Evolutionary conservation across 2,888 invertebrate genomes (phyloP).

Genomic region (Cactoblastis cactorum): DNA sequence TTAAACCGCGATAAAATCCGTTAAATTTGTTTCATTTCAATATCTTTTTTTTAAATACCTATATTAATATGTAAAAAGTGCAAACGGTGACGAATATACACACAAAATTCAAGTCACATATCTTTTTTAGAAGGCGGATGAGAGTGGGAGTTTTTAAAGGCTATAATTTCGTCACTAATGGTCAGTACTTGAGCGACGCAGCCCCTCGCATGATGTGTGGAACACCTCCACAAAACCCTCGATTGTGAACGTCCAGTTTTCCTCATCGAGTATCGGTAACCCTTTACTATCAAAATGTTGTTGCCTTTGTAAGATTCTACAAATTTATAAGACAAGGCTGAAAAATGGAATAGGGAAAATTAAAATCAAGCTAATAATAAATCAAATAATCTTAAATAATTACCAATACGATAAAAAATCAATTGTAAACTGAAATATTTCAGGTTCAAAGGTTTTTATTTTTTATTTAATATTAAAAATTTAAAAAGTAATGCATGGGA

Average conservation of each 20-base stretch:
- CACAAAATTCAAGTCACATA: not conserved
- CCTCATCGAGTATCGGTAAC: conserved; percentile 22
- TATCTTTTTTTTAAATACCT: no score
- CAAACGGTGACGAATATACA: not conserved
- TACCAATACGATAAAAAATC: no score
- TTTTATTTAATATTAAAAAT: no score
- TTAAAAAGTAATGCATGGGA: no score
- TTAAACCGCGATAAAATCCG: no score
- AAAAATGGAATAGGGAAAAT: not conserved
- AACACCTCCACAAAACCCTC: conserved; percentile 32
- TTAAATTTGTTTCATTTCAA: no score
- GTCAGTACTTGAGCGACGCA: conserved; percentile 36
- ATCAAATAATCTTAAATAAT: no score
- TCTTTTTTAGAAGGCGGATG: not conserved
- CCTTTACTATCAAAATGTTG: conserved; percentile 17
- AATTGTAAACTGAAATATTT: no score
- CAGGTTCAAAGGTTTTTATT: no score
- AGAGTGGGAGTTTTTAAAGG: not conserved
- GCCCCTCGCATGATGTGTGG: conserved; percentile 29
- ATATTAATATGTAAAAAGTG: no score
- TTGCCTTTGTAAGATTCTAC: conserved; percentile 11
- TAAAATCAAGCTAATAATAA: no score
- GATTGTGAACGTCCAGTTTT: not conserved
- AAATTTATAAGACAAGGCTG: not conserved
- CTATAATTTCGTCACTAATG: conserved; percentile 19